These are phyloP conservation scores for Phrynosoma platyrhinos DNA, from an alignment of 2,113 vertebrate species.

Conservation along the genomic window DNA sequence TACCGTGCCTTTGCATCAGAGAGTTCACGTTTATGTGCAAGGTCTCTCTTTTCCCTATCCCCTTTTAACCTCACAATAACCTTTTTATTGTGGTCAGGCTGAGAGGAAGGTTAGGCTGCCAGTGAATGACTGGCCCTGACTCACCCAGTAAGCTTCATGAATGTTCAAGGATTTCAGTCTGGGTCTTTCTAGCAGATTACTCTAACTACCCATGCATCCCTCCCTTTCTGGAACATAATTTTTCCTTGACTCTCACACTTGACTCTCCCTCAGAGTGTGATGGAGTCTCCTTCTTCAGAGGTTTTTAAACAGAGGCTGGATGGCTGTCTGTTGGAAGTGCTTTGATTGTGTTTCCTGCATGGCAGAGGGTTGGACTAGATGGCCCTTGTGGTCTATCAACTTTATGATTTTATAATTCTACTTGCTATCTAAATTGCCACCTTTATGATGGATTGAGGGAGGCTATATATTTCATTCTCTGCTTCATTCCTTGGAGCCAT, in stretches of 20 bases:
- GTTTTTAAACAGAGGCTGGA: too few relatives aligned
- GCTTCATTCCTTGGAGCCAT: background rate
- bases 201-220: too few relatives aligned
- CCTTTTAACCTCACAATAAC: too few relatives aligned
- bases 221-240: background rate
- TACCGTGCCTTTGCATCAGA: background rate
- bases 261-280: too few relatives aligned
- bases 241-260: background rate
- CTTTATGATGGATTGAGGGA: background rate
- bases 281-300: too few relatives aligned
- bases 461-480: background rate
- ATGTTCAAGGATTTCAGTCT: background rate
- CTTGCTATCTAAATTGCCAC: background rate
- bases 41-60: background rate
- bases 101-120: background rate
- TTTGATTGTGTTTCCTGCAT: too few relatives aligned
- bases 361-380: too few relatives aligned
- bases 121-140: background rate
- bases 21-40: too few relatives aligned
- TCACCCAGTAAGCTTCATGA: background rate
- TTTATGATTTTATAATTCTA: too few relatives aligned
- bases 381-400: too few relatives aligned
- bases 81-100: background rate
- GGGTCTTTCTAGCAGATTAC: background rate
- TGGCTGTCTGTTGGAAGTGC: too few relatives aligned